Percentiles rank a stretch among this genome's conserved stretches.
Evolutionary conservation across 2,888 invertebrate genomes (phyloP).

Genomic region (Catocala fraxini): DNA sequence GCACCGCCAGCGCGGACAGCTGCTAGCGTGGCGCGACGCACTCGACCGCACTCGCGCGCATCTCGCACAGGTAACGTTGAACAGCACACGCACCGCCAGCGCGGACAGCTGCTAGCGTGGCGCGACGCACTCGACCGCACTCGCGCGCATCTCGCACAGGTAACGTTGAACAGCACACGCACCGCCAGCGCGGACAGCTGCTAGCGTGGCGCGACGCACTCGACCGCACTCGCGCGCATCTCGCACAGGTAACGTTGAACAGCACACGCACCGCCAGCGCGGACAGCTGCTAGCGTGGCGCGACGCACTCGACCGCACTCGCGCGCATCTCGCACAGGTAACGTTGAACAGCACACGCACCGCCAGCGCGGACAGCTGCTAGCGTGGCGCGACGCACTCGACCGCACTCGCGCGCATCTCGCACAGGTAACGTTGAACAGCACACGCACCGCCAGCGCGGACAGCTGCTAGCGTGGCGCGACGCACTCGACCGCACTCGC

Average conservation of each 20-base stretch:
- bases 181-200: conserved; percentile 93
- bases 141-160: conserved; percentile 91
- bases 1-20: conserved; percentile 92
- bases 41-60: conserved; percentile 91
- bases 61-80: conserved; percentile 91
- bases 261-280: conserved; percentile 93
- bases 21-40: conserved; percentile 94
- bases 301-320: conserved; percentile 90
- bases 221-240: conserved; percentile 90
- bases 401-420: conserved; percentile 90
- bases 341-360: conserved; percentile 91
- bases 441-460: conserved; percentile 94
- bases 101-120: conserved; percentile 94
- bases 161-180: conserved; percentile 92
- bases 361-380: conserved; percentile 93
- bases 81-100: conserved; percentile 93
- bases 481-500: conserved; percentile 91
- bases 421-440: conserved; percentile 91
- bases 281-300: conserved; percentile 95
- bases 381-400: conserved; percentile 93
- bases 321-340: conserved; percentile 92
- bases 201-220: conserved; percentile 94
- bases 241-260: conserved; percentile 91
- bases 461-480: conserved; percentile 94
- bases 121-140: conserved; percentile 91